Evolutionary conservation across 2,113 vertebrate species (phyloP), one percentile per base, ranked within the genome.

Genomic region (Lepidiolamprologus cunningtoni): DNA sequence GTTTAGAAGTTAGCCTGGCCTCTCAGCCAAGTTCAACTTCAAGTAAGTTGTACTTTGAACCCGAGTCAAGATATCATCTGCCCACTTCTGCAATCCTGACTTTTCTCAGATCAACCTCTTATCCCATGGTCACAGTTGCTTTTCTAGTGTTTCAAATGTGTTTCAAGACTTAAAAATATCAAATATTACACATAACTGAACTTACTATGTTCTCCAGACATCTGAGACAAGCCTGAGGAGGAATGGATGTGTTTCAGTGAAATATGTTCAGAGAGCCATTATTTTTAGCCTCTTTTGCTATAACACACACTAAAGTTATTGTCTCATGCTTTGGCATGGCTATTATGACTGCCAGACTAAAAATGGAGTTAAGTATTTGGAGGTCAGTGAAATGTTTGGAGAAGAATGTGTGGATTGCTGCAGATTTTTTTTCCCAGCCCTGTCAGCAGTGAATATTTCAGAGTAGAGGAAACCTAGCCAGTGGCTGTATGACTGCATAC

Each of bases 331-430:
- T 84, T 86, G 78, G 89, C 61, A 19, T 50, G 63, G 52, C 86
- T 73, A 35, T 78, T 86, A 84, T 86, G 87, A 82, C 88, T 89
- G 81, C 83, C 80, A 84, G 85, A 87, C 92, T 90, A 93, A 93
- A 94, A 91, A 93, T 85, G 78, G 79, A 92, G 81, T 55, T 2
- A 54, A 89, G 83, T 80, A 52, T 89, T 85, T 88, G 42, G 42
- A 91, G 89, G 90, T 88, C 89, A 87, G 28, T 7, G 9, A 91
- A 93, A 92, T 90, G 66, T 90, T 93, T 80, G 19, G 28, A 89
- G 71, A 93, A 84, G 85, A 86, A 93, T 94, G 87, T 89, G 80
- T 88, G 84, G 88, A 90, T 90, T 83, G 40, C 85, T 83, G 37
- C 37, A 66, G 57, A 68, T 66, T 91, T 89, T 92, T 92, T 73